A percentile compares a stretch with the other conserved stretches of the same genome.
Conservation (phyloP, 2,797 vertebrate species). For the Clarias platycephalus region DNA sequence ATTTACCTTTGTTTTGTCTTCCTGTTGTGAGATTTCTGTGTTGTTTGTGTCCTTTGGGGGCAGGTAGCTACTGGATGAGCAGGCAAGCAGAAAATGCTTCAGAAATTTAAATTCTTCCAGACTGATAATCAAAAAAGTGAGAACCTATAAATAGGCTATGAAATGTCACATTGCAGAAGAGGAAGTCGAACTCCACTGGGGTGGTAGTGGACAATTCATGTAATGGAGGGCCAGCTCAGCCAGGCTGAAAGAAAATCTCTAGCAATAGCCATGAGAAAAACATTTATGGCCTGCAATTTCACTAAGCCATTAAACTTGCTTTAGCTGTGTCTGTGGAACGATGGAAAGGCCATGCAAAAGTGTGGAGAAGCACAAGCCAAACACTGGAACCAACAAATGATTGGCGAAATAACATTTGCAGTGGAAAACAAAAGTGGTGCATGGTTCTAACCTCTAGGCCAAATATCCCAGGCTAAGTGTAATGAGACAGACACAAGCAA, state of each 20-base stretch:
- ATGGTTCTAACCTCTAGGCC: background rate
- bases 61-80: slow-evolving; percentile 52
- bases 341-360: slow-evolving; percentile 24
- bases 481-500: slow-evolving; percentile 35
- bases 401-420: slow-evolving; percentile 5
- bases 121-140: slow-evolving; percentile 56
- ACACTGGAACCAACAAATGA: background rate
- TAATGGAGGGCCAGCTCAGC: slow-evolving; percentile 49
- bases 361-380: background rate
- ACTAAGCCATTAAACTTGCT: slow-evolving; percentile 25
- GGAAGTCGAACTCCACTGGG: slow-evolving; percentile 29
- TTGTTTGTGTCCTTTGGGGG: slow-evolving; percentile 50
- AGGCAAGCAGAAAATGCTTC: slow-evolving; percentile 57
- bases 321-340: slow-evolving; percentile 17
- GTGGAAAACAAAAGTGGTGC: slow-evolving; percentile 51
- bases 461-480: slow-evolving; percentile 34
- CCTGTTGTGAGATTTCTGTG: slow-evolving; percentile 46
- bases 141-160: slow-evolving; percentile 53
- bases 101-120: slow-evolving; percentile 63
- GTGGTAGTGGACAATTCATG: slow-evolving; percentile 50
- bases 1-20: slow-evolving; percentile 65
- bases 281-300: slow-evolving; percentile 37
- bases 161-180: slow-evolving; percentile 49
- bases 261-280: slow-evolving; percentile 48
- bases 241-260: slow-evolving; percentile 38